These are phyloP conservation scores for Microtus ochrogaster DNA, from an alignment of 2,113 vertebrate species.

Conservation along the genomic window DNA sequence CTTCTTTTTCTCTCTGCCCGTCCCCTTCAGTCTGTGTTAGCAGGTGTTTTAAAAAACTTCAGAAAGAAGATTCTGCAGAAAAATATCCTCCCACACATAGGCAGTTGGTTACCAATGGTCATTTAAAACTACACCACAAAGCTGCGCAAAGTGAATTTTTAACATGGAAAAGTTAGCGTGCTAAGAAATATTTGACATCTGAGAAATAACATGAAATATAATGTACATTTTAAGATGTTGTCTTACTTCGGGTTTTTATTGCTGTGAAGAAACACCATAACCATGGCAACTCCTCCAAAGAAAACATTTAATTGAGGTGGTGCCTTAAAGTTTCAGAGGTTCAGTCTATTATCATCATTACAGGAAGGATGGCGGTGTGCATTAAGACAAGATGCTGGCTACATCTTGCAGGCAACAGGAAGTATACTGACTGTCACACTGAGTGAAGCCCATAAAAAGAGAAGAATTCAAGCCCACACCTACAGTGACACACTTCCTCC, in stretches of 20 bases:
- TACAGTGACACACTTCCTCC: background rate
- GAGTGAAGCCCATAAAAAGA: background rate
- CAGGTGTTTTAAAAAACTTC: background rate
- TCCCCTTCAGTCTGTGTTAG: background rate
- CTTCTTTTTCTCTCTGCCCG: background rate
- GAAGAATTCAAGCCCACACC: background rate
- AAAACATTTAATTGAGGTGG: background rate
- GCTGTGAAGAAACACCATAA: background rate
- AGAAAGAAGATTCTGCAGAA: background rate
- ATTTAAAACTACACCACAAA: background rate
- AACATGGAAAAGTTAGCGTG: background rate
- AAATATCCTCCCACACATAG: background rate
- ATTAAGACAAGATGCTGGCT: background rate
- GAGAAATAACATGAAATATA: background rate
- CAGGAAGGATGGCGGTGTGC: background rate
- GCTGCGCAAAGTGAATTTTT: background rate
- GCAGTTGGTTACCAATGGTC: background rate
- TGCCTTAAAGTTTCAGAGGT: background rate
- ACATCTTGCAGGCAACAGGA: background rate
- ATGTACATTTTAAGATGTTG: background rate
- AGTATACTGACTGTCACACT: background rate
- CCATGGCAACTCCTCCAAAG: background rate
- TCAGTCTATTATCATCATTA: background rate
- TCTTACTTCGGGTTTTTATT: background rate
- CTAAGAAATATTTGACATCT: background rate